These are phyloP conservation scores for Megatriorchis doriae DNA, from an alignment of 2,113 vertebrate species.

Conservation along the genomic window DNA sequence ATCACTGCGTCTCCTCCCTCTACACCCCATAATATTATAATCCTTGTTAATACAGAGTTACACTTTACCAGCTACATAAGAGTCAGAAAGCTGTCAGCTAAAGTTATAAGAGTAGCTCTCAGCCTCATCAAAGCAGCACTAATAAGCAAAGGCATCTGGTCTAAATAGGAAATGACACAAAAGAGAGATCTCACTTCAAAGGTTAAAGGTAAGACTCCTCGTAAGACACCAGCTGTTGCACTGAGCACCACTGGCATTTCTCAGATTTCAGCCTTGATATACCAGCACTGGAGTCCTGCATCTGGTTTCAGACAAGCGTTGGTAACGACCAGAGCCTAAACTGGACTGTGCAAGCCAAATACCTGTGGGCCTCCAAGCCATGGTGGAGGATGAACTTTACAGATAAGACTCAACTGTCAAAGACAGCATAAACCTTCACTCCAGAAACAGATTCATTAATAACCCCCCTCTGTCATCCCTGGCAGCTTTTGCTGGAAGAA, in stretches of 20 bases:
- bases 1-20: background rate
- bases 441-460: background rate
- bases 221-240: background rate
- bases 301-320: background rate
- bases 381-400: no score
- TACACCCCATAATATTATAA: background rate
- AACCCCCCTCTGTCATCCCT: background rate
- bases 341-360: background rate
- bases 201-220: background rate
- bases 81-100: background rate
- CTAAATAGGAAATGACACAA: background rate
- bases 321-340: background rate
- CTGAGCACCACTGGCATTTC: background rate
- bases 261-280: background rate
- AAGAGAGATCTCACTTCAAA: background rate
- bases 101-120: background rate
- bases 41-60: background rate
- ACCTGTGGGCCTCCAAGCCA: background rate
- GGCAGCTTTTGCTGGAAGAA: background rate
- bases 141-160: background rate
- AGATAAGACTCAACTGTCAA: background rate
- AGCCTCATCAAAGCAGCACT: background rate
- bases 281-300: background rate
- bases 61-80: background rate
- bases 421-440: background rate